Base-by-base conservation (phyloP, 2,113 vertebrate species). In the Macheiramphus alcinus region DNA sequence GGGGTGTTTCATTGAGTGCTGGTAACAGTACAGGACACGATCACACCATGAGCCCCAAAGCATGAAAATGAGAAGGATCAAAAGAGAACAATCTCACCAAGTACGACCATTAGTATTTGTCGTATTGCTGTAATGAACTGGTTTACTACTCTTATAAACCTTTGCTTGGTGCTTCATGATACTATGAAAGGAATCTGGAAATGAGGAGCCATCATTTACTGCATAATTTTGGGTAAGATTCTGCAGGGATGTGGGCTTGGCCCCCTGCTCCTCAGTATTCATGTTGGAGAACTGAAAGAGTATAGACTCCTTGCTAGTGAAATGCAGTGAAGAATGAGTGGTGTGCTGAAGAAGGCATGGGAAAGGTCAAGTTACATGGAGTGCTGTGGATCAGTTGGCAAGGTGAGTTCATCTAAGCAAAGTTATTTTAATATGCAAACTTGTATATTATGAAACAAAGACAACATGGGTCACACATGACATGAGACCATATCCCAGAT, bases 291-390 rank as follows among this genome's bases (percentile, higher is more conserved):
- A 65, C 42, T 20, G 42, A 47, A 83, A 86, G 32, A 76, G 7
- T 47, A 42, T 31, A 8, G 93, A 84, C 9, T 38, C 21, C 38
- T 23, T 6, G 7, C 50, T 31, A 72, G 63, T 36, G 72, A 90
- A 92, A 93, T 21, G 15, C 71, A 76, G n/a, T 71, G 72, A 92
- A 86, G 93, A 96, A 94, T 42, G 58, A 92, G n/a, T 19, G n/a
- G 48, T 65, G 76, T 72, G 81, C 59, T 90, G 75, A 90, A 48
- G 52, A 59, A 93, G 43, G 68, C 55, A 36, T 12, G 75, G 52
- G 72, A 90, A 94, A 94, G 80, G 73, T 84, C 86, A 90, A 70
- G 68, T 88, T 81, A 86, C 68, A 83, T 0, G 0, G 52, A 59
- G 26, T 16, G 34, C 61, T 79, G 73, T 36, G 65, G 71, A 87